Evolutionary conservation across 2,888 invertebrate species (phyloP).

Genomic region (Lagria hirta): DNA sequence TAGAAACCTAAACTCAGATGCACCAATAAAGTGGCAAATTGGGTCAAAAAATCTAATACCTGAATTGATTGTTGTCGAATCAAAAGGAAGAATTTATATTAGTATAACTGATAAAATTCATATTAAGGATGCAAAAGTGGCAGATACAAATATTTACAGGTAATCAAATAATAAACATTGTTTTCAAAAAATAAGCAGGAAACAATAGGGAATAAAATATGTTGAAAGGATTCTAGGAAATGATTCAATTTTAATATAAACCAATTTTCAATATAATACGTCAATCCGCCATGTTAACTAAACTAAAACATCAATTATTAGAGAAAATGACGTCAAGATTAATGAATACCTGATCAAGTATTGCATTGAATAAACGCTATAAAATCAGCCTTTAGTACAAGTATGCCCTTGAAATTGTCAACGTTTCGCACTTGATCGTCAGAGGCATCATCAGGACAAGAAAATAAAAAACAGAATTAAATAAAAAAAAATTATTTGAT

Average conservation of each 20-base stretch:
- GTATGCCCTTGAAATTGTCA: too few species aligned
- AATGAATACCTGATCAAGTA: too few species aligned
- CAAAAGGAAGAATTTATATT: slow-evolving; percentile 60
- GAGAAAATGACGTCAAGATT: too few species aligned
- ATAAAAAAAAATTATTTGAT: slow-evolving; percentile 2
- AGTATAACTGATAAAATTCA: slow-evolving; percentile 61
- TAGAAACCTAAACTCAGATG: slow-evolving; percentile 59
- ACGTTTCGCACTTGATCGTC: too few species aligned
- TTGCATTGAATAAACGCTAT: too few species aligned
- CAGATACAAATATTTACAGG: slow-evolving; percentile 65
- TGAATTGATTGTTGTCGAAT: slow-evolving; percentile 54
- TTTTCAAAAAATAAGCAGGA: neutral
- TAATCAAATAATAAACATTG: slow-evolving; percentile 36
- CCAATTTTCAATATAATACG: too few species aligned
- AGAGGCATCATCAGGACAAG: too few species aligned
- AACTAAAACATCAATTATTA: too few species aligned
- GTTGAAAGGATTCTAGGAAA: slow-evolving; percentile 5
- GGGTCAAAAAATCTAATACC: slow-evolving; percentile 57
- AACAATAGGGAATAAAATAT: too few species aligned
- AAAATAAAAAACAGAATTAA: neutral
- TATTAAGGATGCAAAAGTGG: slow-evolving; percentile 56
- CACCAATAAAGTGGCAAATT: slow-evolving; percentile 61
- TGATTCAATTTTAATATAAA: slow-evolving; percentile 1
- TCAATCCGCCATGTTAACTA: too few species aligned
- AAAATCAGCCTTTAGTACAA: too few species aligned